Base-by-base conservation (phyloP, 2,113 vertebrate genomes). In the Cyprinodon tularosa region DNA sequence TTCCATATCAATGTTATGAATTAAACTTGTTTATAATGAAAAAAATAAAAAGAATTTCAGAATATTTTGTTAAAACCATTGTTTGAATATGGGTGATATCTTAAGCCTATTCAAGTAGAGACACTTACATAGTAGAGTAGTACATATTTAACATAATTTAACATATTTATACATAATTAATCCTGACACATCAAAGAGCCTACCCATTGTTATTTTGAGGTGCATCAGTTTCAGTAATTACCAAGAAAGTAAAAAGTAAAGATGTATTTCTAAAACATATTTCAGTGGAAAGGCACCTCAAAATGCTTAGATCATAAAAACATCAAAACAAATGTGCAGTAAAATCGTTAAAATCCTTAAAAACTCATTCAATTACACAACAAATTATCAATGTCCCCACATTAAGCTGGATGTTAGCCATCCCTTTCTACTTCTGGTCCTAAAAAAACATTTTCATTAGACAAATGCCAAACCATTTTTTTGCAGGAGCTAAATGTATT, bases 1-100 rank as follows among this genome's bases (percentile, higher is more conserved):
- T 66, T 42, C 45, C 44, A 45, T 66, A 66, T 66, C 40, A 66
- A 42, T 45, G 20, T 66, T 66, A 66, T 66, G 40, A 66, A 45
- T 45, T 42, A 64, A 64, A 17, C 62, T 14, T 13, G 3, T 12
- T 44, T 65, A 44, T 44, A 65, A 22, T 44, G 15, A 44, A n/a
- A 44, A 42, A 65, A 42, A 20, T 11, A 65, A 12, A 22, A 22
- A 65, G 17, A n/a, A 29, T 65, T 17, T 11, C 63, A 65, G 39
- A 65, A 9, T 44, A 22, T 22, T 3, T 4, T n/a, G 4, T 11
- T 40, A 20, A 20, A 17, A 12, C 6, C 36, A n/a, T 15, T 9
- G 20, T 9, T 62, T 62, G 36, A 17, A 11, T 42, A 39, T 66
- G 40, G 64, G 14, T 29, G n/a, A 29, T n/a, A 66, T 3, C 40